These are phyloP conservation scores for Premnoplex brunnescens DNA, from an alignment of 2,797 vertebrate genomes.

Conservation along the genomic window DNA sequence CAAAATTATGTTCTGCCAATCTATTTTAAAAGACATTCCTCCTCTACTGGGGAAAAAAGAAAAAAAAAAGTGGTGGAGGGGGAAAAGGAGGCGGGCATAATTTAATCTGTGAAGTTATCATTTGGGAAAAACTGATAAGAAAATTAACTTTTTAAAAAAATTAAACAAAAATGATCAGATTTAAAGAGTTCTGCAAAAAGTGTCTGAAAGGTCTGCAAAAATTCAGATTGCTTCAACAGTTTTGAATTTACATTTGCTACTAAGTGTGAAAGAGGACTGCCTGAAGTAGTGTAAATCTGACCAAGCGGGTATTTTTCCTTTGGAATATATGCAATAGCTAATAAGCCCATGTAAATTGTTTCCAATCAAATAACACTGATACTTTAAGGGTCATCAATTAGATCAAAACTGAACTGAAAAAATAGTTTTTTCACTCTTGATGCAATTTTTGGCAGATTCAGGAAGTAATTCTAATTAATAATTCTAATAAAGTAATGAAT, in stretches of 20 bases:
- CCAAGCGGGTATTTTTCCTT: neutral
- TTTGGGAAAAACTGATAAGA: neutral
- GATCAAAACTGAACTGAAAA: neutral
- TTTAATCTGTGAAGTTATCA: neutral
- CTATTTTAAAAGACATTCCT: neutral
- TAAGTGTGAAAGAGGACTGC: neutral
- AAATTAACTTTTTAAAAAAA: neutral
- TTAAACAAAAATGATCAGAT: neutral
- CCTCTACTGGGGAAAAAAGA: neutral
- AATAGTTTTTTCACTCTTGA: neutral
- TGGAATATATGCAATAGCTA: neutral
- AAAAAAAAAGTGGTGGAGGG: rapidly evolving
- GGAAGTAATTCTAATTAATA: neutral
- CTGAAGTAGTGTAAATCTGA: neutral
- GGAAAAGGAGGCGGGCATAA: rapidly evolving
- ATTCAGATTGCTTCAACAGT: neutral
- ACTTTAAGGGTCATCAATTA: neutral
- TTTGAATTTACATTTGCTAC: neutral
- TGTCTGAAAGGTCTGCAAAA: neutral
- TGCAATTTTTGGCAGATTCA: neutral
- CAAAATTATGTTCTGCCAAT: neutral
- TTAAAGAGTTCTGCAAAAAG: neutral
- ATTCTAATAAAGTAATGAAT: neutral
- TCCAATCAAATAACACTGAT: neutral
- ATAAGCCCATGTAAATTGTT: neutral